phyloP scores from a whole-genome alignment of 2,797 vertebrate genomes.

The Spizella passerina region DNA sequence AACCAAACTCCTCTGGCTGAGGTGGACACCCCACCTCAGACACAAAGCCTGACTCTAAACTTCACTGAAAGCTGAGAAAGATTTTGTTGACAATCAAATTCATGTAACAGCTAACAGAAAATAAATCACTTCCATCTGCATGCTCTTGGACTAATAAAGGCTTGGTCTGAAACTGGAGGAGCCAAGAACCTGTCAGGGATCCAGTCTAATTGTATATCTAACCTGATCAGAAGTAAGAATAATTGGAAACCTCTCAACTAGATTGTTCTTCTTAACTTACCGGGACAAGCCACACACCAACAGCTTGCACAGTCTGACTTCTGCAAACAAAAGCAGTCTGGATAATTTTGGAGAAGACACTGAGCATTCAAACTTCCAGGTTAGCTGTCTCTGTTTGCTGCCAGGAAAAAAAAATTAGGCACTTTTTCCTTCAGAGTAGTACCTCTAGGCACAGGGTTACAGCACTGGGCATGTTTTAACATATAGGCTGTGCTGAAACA shows the following conservation, averaged over 20 bases:
- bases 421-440: neutral
- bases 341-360: slow-evolving; percentile 32
- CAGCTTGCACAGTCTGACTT: slow-evolving; percentile 17
- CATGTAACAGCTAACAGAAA: slow-evolving; percentile 24
- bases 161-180: neutral
- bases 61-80: neutral
- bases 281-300: neutral
- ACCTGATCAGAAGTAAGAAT: slow-evolving; percentile 49
- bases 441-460: slow-evolving; percentile 24
- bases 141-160: neutral
- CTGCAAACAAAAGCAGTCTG: slow-evolving; percentile 29
- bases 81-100: slow-evolving; percentile 50
- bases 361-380: neutral
- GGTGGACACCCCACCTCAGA: neutral
- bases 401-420: neutral
- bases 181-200: slow-evolving; percentile 50
- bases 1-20: neutral
- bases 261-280: slow-evolving; percentile 36
- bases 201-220: slow-evolving; percentile 15
- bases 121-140: slow-evolving; percentile 51
- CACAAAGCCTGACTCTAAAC: neutral
- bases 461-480: slow-evolving; percentile 26
- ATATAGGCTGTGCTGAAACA: neutral
- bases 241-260: slow-evolving; percentile 42
- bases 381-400: neutral